Base-by-base conservation (phyloP, 2,888 invertebrate species). In the Neria commutata region DNA sequence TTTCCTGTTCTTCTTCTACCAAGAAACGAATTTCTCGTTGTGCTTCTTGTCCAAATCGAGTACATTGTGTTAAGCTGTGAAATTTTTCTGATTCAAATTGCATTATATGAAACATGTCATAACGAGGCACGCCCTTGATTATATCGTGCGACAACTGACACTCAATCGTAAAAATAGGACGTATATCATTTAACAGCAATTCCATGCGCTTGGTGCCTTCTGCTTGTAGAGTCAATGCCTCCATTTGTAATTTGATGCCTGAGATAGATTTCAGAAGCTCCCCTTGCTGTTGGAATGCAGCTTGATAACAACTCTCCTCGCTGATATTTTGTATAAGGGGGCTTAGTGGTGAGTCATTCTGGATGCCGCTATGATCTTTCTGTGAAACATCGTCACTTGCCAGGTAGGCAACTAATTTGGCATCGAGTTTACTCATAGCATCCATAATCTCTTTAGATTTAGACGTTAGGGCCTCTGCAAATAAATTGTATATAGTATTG, bases 81-180 rank as follows among this genome's bases (percentile, higher is more conserved):
- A 77, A 77, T 42, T 77, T 78, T 54, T 78, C 77, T 59, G 77
- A 77, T 64, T 77, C 77, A 62, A 77, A 77, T 71, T 78, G 77
- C 77, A 77, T 78, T 23, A 76, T 64, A 29, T 77, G 73, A 50
- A 75, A 78, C 78, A 78, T 74, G 25, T 74, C 68, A 16, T 58
- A 62, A 25, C 74, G 75, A 24, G 72, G 67, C 60, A 76, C 68
- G 1, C 63, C 33, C n/a, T 67, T 61, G n/a, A 77, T 76, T 14
- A 77, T 56, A 1, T 77, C 76, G 40, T 72, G 62, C 2, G 78
- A 76, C 24, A 77, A 57, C 57, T 78, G 77, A 58, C 77, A 78
- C 48, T 77, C 77, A 16, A 77, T 76, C 14, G 77, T 77, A 56
- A 77, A 77, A 57, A 77, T 77, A 33, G 77, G 77, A 45, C 75